Evolutionary conservation across 2,888 invertebrate genomes (phyloP), one percentile per base, ranked within the genome.

Genomic region (Villa cingulata): DNA sequence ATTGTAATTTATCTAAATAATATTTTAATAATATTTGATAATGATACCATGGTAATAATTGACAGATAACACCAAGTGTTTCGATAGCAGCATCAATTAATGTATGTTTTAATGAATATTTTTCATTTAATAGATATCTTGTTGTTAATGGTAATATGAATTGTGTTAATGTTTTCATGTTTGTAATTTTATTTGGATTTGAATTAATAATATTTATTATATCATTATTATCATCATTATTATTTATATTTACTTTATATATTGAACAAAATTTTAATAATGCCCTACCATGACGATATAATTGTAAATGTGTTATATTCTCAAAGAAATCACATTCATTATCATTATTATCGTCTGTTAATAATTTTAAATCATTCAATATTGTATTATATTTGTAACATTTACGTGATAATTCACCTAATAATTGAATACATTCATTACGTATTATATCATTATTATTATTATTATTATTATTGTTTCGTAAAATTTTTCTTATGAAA

Each of bases 291-390:
- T 88, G 82, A 51, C 92, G 76, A 63, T 94, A 90, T 48, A 83
- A 70, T 72, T 96, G 87, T 41, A 89, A 67, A 70, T 97, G 95
- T 23, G 80, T 78, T 60, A 94, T 80, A 63, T 95, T 96, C 60
- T 90, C 88, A 63, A 94, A 96, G 74, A 97, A 94, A 67, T 97
- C 95, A 0, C 86, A 82, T 65, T 96, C 94, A 10, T 74, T 65
- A 63, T 96, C 91, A 41, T 66, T 70, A 63, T 58, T 55, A 2
- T 50, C 48, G 59, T 83, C 82, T 0, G 78, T 73, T 32, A 86
- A 68, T 34, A 73, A 68, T n/a, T 77, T 72, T 47, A 88, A 68
- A 69, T 89, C 87, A 17, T 74, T 71, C 2, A 89, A 66, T 0
- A 87, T 76, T 3, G 80, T 77, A 64, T 88, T 84, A 0, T 77